Percentiles rank a stretch among this genome's conserved stretches.
Evolutionary conservation across 2,888 invertebrate genomes (phyloP).

Genomic region (Unio delphinus): DNA sequence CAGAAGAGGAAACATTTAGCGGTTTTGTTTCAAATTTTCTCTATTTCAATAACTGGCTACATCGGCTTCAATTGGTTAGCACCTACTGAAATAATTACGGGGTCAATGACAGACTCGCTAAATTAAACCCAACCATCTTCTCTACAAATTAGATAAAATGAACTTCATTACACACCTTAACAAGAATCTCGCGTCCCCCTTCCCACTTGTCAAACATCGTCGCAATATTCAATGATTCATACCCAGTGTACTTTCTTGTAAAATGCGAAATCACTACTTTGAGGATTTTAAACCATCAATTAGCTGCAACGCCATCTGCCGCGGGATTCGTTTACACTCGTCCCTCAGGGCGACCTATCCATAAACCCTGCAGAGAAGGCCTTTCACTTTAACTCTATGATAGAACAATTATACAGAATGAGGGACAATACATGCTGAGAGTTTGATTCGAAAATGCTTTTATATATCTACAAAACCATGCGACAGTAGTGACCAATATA

Average conservation of each 20-base stretch:
- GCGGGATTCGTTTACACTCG: slow-evolving; percentile 13
- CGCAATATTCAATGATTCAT: slow-evolving; percentile 34
- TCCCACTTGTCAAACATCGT: slow-evolving; percentile 31
- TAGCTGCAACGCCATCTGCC: slow-evolving; percentile 34
- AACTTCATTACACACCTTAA: slow-evolving; percentile 20
- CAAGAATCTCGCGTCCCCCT: slow-evolving; percentile 33
- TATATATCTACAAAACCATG: too few relatives aligned
- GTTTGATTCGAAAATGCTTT: too few relatives aligned
- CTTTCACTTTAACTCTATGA: too few relatives aligned
- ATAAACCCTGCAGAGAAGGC: slow-evolving; percentile 12
- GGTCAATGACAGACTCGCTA: slow-evolving; percentile 8
- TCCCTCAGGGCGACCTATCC: slow-evolving; percentile 34
- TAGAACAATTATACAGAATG: too few relatives aligned
- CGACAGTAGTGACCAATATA: too few relatives aligned
- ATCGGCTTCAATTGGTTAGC: too few relatives aligned
- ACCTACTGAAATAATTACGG: too few relatives aligned
- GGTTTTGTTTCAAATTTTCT: too few relatives aligned
- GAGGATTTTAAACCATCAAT: slow-evolving; percentile 25
- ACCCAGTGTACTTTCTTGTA: slow-evolving; percentile 19
- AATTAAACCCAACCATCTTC: slow-evolving; percentile 29
- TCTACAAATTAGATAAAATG: slow-evolving; percentile 39
- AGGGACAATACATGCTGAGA: too few relatives aligned
- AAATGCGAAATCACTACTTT: slow-evolving; percentile 16
- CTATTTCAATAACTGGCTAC: too few relatives aligned
- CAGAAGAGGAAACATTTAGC: too few relatives aligned